phyloP scores from a whole-genome alignment of 2,888 invertebrate species.

The Apotomis betuletana region DNA sequence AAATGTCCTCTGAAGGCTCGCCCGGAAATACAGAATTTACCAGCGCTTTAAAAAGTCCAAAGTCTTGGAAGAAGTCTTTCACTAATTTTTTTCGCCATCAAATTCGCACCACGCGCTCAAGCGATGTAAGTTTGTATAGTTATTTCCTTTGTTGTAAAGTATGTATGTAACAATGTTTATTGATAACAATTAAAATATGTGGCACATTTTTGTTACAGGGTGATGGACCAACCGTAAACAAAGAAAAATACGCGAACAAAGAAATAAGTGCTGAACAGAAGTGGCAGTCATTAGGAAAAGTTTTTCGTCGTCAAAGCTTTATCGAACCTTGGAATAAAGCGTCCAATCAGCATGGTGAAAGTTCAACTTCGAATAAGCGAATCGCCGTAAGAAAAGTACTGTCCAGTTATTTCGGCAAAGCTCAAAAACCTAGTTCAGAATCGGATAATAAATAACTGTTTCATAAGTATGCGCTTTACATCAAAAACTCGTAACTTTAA shows the following conservation, averaged over 20 bases:
- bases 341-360: slow-evolving; percentile 64
- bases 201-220: slow-evolving; percentile 60
- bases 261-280: slow-evolving; percentile 73
- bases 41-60: slow-evolving; percentile 67
- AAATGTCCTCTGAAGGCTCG: slow-evolving; percentile 60
- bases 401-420: slow-evolving; percentile 75
- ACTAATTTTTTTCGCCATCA: slow-evolving; percentile 76
- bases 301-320: slow-evolving; percentile 76
- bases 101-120: slow-evolving; percentile 73
- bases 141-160: not conserved
- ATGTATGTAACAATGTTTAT: too few species aligned
- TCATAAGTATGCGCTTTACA: not conserved
- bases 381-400: slow-evolving; percentile 72
- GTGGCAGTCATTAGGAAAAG: slow-evolving; percentile 79
- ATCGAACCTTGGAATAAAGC: slow-evolving; percentile 69
- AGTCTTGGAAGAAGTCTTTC: slow-evolving; percentile 77
- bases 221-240: slow-evolving; percentile 67
- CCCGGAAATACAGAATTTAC: slow-evolving; percentile 62
- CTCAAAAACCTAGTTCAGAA: slow-evolving; percentile 57
- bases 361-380: slow-evolving; percentile 67
- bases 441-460: slow-evolving; percentile 56
- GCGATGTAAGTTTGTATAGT: slow-evolving; percentile 64
- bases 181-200: not conserved
- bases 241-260: slow-evolving; percentile 69
- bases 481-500: slow-evolving; percentile 23